Conservation (phyloP, 2,797 vertebrate genomes). For the Pelobates cultripes region DNA sequence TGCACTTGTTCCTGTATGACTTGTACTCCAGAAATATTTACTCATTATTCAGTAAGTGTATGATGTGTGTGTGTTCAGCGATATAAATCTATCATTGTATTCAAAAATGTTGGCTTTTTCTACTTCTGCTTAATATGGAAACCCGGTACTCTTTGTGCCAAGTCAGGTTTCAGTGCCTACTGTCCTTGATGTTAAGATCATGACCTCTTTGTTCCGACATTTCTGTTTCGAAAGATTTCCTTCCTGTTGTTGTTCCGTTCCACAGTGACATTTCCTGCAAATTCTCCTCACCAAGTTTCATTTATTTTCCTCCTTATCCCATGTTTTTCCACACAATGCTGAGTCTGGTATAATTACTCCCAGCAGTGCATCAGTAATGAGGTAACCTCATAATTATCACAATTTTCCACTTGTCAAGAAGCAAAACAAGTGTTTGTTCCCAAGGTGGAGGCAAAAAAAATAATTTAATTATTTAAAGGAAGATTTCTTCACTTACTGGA, state of each 20-base stretch:
- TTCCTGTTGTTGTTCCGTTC: constrained; percentile 14
- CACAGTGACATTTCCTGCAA: constrained; percentile 18
- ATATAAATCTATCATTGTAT: no score
- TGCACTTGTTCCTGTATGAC: no score
- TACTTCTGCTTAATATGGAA: no score
- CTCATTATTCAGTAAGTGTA: no score
- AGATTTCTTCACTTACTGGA: constrained; percentile 1
- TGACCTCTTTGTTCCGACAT: constrained; percentile 14
- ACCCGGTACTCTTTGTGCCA: no score
- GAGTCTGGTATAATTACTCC: neutral
- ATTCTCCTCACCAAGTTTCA: neutral
- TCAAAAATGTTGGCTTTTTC: no score
- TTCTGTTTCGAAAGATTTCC: neutral
- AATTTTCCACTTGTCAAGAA: constrained; percentile 16
- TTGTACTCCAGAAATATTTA: no score
- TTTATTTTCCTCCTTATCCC: neutral
- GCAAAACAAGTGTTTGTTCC: constrained; percentile 7
- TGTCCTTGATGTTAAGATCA: neutral
- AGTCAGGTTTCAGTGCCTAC: neutral
- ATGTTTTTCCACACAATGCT: constrained; percentile 1
- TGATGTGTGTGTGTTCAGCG: no score
- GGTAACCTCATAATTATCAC: constrained; percentile 7
- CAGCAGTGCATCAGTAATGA: constrained; percentile 1
- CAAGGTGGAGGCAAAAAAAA: neutral
- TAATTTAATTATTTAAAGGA: neutral